Evolutionary conservation across 2,113 vertebrate species (phyloP).

Genomic region (Bambusicola thoracicus): DNA sequence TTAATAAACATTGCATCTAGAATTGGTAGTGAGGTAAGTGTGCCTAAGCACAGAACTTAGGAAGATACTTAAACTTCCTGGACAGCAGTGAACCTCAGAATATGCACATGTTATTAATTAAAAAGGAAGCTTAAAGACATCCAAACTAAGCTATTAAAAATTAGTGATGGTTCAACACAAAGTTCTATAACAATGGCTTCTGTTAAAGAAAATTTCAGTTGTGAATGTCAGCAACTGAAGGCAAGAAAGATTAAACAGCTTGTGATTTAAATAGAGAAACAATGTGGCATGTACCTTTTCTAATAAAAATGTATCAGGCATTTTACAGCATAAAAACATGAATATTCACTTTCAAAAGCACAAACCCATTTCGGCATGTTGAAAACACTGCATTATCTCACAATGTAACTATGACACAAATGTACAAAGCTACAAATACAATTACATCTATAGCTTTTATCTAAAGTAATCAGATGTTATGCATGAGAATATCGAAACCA

Average conservation of each 20-base stretch:
- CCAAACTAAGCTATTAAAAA: neutral
- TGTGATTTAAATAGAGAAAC: neutral
- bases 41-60: neutral
- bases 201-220: neutral
- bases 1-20: neutral
- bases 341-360: neutral
- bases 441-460: constrained; percentile 46
- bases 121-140: neutral
- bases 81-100: neutral
- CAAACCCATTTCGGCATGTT: neutral
- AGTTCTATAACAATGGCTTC: rapidly evolving
- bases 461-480: constrained; percentile 16
- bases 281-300: neutral
- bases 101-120: neutral
- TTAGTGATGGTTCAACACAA: neutral
- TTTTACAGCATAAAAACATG: neutral
- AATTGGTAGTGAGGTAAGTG: neutral
- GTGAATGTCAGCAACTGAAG: neutral
- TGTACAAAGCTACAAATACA: constrained; percentile 17
- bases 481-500: constrained; percentile 12
- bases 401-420: neutral
- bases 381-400: constrained; percentile 32
- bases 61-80: neutral
- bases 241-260: neutral
- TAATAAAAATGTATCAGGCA: neutral